Percentiles rank a stretch among this genome's conserved stretches.
phyloP scores from a whole-genome alignment of 2,113 vertebrate genomes.

The Zapus hudsonius region DNA sequence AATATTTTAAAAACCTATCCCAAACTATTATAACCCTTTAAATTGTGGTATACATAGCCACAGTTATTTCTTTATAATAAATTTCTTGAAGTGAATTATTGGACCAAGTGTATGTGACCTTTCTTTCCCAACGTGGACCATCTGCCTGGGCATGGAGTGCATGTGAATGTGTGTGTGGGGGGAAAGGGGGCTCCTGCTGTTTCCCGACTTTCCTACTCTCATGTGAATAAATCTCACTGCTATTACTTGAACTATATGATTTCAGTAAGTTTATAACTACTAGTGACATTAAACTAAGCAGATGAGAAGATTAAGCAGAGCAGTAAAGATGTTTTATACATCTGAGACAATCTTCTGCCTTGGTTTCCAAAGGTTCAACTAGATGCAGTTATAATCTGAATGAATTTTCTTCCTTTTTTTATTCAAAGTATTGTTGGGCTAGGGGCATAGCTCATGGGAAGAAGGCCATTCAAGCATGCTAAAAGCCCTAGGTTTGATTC shows the following conservation, averaged over 20 bases:
- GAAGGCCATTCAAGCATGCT: too few relatives aligned
- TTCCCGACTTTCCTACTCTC: neutral
- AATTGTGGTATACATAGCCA: neutral
- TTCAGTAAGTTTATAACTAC: neutral
- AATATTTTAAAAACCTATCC: too few relatives aligned
- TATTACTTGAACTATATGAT: conserved; percentile 11
- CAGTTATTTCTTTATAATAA: neutral
- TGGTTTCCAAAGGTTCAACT: conserved; percentile 9
- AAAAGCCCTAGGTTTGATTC: neutral
- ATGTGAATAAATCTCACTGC: neutral
- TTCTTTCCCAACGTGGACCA: neutral
- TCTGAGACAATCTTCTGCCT: neutral
- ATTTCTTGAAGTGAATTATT: neutral
- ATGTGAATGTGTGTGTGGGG: neutral
- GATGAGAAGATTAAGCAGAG: conserved; percentile 37
- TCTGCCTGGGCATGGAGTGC: neutral
- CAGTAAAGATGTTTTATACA: conserved; percentile 6
- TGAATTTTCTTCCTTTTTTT: neutral
- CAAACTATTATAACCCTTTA: neutral
- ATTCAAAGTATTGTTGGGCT: neutral
- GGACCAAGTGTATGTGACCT: neutral
- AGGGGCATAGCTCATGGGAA: neutral
- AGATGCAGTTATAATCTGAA: conserved; percentile 12
- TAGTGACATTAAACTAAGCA: conserved; percentile 4
- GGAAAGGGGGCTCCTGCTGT: too few relatives aligned